A percentile compares a stretch with the other conserved stretches of the same genome.
These are phyloP conservation scores for Beris morrisii DNA, from an alignment of 2,888 invertebrate genomes.

Conservation along the genomic window DNA sequence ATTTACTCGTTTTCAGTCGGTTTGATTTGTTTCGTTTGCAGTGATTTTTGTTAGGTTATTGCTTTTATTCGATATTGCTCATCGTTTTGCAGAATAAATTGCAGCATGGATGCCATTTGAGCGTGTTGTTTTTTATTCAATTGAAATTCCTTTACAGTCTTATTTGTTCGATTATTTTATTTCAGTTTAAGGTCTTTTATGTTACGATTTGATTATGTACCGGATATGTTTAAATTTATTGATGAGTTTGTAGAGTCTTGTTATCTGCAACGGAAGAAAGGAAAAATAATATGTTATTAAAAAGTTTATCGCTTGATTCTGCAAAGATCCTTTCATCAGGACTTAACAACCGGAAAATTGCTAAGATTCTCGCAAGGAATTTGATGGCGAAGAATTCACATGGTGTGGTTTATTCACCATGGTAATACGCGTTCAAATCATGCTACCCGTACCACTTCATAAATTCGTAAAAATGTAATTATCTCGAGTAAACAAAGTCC, in stretches of 20 bases:
- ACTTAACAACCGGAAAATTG: no score
- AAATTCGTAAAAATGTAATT: slow-evolving; percentile 29
- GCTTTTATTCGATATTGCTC: slow-evolving; percentile 36
- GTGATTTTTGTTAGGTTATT: slow-evolving; percentile 31
- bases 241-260: no score
- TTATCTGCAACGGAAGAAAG: no score
- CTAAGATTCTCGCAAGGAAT: neutral
- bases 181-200: no score
- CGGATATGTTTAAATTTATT: no score
- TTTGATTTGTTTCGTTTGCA: slow-evolving; percentile 1
- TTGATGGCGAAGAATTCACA: neutral
- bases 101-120: slow-evolving; percentile 14
- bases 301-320: no score
- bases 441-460: slow-evolving; percentile 19
- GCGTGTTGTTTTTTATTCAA: slow-evolving; percentile 8
- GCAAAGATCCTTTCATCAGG: no score
- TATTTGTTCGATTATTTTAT: neutral
- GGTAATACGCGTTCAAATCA: slow-evolving; percentile 26
- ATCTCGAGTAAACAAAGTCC: slow-evolving; percentile 28
- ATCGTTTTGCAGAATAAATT: neutral
- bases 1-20: slow-evolving; percentile 1
- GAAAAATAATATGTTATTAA: no score
- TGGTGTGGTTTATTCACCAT: slow-evolving; percentile 1
- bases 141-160: slow-evolving; percentile 23
- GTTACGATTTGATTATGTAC: slow-evolving; percentile 1